These are phyloP conservation scores for Oxyura jamaicensis DNA, from an alignment of 2,113 vertebrate genomes.

Conservation along the genomic window DNA sequence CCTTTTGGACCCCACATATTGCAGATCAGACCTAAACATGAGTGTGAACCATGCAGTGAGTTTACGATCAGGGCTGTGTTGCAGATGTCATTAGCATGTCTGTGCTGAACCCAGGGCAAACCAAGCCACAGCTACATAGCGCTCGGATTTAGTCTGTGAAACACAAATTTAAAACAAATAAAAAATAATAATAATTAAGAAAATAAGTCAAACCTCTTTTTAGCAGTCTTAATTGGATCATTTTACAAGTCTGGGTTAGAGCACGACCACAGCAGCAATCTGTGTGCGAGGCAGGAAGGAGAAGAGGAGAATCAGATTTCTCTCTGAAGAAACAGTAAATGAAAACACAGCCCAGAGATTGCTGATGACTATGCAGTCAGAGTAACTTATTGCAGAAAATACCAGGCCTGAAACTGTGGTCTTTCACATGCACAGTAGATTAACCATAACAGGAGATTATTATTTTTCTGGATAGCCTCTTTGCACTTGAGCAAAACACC, in stretches of 20 bases:
- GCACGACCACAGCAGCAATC: background rate
- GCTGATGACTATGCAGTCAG: background rate
- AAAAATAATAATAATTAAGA: no score
- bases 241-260: background rate
- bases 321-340: background rate
- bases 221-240: fast-evolving
- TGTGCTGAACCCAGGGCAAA: background rate
- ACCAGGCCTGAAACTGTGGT: background rate
- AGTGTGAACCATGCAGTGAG: fast-evolving
- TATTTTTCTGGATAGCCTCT: background rate
- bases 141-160: fast-evolving
- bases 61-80: fast-evolving
- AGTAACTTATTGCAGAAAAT: background rate
- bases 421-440: background rate
- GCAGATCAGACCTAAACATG: background rate
- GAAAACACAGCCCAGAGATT: background rate
- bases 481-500: background rate
- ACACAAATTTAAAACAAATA: background rate
- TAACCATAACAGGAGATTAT: background rate
- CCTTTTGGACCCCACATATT: fast-evolving
- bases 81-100: background rate
- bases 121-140: background rate
- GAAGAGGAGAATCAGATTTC: background rate
- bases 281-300: background rate
- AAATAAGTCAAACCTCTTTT: background rate